Evolutionary conservation across 2,888 invertebrate genomes (phyloP).

Genomic region (Seira sanloemensis): DNA sequence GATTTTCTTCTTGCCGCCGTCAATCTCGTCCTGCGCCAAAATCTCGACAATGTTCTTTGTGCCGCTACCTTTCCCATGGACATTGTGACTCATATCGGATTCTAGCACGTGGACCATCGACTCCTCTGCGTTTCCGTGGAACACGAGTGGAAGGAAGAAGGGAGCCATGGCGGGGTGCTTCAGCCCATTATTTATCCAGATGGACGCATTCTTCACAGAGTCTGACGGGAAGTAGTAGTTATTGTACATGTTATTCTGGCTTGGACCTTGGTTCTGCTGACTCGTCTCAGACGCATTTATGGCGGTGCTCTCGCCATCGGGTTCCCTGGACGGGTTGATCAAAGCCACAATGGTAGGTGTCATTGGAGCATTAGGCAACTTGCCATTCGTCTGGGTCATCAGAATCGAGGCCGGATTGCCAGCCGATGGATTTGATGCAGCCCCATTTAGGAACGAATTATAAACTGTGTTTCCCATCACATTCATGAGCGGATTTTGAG

Average conservation of each 20-base stretch:
- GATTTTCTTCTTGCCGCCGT: background rate
- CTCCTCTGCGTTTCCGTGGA: background rate
- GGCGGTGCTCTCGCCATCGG: background rate
- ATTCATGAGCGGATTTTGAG: constrained; percentile 16
- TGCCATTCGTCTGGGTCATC: background rate
- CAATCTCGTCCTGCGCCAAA: background rate
- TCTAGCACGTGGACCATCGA: background rate
- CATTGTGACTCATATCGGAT: background rate
- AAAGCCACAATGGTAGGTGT: background rate
- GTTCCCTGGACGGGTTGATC: background rate
- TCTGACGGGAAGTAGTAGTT: constrained; percentile 35
- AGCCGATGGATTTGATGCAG: background rate
- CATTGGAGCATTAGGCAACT: background rate
- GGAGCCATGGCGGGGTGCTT: background rate
- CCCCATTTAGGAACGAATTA: background rate
- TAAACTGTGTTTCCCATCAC: constrained; percentile 27
- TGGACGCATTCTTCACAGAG: background rate
- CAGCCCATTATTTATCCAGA: constrained; percentile 10
- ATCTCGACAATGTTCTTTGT: background rate
- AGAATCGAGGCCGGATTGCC: background rate
- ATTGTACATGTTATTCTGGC: background rate
- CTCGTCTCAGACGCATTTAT: background rate
- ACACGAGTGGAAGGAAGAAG: background rate
- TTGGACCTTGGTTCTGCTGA: background rate
- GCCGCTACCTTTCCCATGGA: background rate